A percentile compares a stretch with the other conserved stretches of the same genome.
These are phyloP conservation scores for Luperina nickerlii DNA, from an alignment of 2,888 invertebrate genomes.

Conservation along the genomic window DNA sequence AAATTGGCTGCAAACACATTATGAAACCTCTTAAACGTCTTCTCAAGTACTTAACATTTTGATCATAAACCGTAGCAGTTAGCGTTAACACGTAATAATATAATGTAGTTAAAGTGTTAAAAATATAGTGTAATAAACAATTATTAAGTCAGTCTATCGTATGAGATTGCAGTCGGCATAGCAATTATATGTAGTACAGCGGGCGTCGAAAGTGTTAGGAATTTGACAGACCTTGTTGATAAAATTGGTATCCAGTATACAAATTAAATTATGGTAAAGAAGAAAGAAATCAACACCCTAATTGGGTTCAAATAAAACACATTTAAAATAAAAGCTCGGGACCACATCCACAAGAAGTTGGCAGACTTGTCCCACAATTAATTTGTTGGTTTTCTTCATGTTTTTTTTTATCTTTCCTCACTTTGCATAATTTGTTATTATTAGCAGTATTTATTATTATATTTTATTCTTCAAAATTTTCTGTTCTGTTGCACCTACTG, in stretches of 20 bases:
- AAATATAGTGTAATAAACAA: conserved; percentile 28
- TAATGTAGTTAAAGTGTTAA: conserved; percentile 22
- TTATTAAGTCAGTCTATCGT: conserved; percentile 16
- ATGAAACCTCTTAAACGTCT: neutral
- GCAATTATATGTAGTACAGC: conserved; percentile 45
- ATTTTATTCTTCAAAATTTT: too few relatives aligned
- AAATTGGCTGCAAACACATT: conserved; percentile 14
- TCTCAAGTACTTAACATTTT: neutral
- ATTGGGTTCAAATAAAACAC: too few relatives aligned
- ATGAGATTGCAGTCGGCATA: conserved; percentile 44
- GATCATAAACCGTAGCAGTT: conserved; percentile 23
- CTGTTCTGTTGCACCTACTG: too few relatives aligned
- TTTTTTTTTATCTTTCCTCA: too few relatives aligned
- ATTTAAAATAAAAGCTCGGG: too few relatives aligned
- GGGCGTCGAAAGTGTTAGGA: neutral
- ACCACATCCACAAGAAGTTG: too few relatives aligned
- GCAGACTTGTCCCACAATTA: too few relatives aligned
- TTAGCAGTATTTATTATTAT: too few relatives aligned
- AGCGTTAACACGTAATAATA: conserved; percentile 31
- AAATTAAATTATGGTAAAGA: neutral
- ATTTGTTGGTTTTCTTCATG: too few relatives aligned
- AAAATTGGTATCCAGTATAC: neutral
- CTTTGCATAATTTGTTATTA: too few relatives aligned
- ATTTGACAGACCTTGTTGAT: neutral
- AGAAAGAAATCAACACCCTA: neutral